Conservation (phyloP, 2,888 invertebrate species). For the Gisinianus flammeolus region DNA sequence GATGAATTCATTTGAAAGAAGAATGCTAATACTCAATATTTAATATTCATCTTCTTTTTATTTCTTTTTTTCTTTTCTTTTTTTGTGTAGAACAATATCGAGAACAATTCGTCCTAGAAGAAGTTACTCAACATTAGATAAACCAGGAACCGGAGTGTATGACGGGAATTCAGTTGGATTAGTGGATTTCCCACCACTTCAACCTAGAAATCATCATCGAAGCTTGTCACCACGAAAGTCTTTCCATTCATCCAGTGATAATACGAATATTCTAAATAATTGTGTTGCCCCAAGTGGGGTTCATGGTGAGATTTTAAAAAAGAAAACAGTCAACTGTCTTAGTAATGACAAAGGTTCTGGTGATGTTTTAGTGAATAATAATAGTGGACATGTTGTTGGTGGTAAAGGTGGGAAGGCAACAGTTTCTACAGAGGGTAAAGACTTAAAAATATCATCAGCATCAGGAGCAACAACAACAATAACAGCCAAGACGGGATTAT, state of each 20-base stretch:
- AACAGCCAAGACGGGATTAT: not conserved
- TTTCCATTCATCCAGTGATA: conserved; percentile 32
- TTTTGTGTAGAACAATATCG: conserved; percentile 46
- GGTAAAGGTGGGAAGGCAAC: no score
- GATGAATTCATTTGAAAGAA: no score
- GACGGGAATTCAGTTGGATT: not conserved
- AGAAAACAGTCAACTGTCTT: not conserved
- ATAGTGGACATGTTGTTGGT: not conserved
- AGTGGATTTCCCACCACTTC: conserved; percentile 8
- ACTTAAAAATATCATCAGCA: not conserved
- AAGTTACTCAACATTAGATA: conserved; percentile 54
- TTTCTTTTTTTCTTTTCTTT: not conserved
- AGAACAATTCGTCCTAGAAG: conserved; percentile 53
- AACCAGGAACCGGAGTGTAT: conserved; percentile 36
- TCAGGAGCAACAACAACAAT: not conserved
- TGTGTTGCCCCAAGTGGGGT: conserved; percentile 3
- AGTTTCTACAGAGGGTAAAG: not conserved
- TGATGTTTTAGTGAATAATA: not conserved
- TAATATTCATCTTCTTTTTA: no score
- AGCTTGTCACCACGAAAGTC: conserved; percentile 45
- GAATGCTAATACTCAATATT: no score
- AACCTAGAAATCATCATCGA: conserved; percentile 25
- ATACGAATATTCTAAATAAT: conserved; percentile 24
- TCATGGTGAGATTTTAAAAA: not conserved
- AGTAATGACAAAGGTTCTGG: not conserved